A percentile compares a stretch with the other conserved stretches of the same genome.
These are phyloP conservation scores for Epirrhoe alternata DNA, from an alignment of 2,888 invertebrate species.

Conservation along the genomic window DNA sequence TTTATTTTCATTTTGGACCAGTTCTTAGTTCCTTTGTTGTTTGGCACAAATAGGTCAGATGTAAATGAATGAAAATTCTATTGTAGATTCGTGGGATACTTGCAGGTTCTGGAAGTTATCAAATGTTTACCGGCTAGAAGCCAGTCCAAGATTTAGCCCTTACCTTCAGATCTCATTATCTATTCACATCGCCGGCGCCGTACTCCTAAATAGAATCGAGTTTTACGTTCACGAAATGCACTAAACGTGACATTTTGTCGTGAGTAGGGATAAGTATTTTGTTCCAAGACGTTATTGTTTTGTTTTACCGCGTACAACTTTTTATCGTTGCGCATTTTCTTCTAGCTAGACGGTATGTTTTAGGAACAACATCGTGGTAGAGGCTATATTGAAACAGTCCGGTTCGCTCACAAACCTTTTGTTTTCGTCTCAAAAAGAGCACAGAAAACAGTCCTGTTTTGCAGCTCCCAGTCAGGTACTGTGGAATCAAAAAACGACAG, in stretches of 20 bases:
- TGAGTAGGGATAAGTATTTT: constrained; percentile 46
- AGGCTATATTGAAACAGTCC: constrained; percentile 43
- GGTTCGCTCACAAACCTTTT: constrained; percentile 51
- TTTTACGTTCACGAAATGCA: constrained; percentile 46
- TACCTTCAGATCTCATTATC: constrained; percentile 52
- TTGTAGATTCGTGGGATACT: constrained; percentile 52
- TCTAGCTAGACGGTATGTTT: constrained; percentile 17
- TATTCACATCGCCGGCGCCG: constrained; percentile 50
- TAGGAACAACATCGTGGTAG: constrained; percentile 34
- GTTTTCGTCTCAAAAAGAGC: constrained; percentile 55
- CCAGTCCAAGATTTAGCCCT: constrained; percentile 65
- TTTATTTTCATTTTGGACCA: neutral
- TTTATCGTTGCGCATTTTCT: constrained; percentile 22
- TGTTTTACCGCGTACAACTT: constrained; percentile 29
- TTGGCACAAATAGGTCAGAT: constrained; percentile 47
- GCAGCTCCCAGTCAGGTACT: constrained; percentile 53
- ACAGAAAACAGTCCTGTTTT: constrained; percentile 51
- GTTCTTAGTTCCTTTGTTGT: neutral
- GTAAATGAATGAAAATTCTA: constrained; percentile 53
- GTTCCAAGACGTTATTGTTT: constrained; percentile 39
- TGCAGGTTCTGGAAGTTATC: constrained; percentile 60
- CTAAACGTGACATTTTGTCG: constrained; percentile 50
- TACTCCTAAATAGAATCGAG: constrained; percentile 49
- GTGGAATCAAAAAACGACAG: constrained; percentile 53
- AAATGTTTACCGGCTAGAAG: constrained; percentile 69